These are phyloP conservation scores for Standfussiana lucernea DNA, from an alignment of 2,888 invertebrate genomes.

Conservation along the genomic window DNA sequence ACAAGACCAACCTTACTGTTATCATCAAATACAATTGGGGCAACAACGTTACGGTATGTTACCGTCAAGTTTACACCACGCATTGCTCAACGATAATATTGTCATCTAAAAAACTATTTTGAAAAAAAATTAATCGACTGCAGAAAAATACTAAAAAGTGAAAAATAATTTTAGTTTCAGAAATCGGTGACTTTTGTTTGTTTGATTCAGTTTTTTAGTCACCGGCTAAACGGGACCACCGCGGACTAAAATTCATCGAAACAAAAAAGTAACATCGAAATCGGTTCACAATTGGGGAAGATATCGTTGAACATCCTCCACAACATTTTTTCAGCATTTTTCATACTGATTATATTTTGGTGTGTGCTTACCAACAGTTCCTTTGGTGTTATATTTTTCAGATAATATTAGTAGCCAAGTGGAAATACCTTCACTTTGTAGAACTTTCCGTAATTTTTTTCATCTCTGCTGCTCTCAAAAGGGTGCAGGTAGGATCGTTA, in stretches of 20 bases:
- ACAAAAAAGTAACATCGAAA: too few relatives aligned
- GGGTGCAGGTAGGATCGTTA: neutral
- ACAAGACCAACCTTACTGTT: slow-evolving; percentile 42
- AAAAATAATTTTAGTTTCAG: too few relatives aligned
- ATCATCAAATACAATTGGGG: neutral
- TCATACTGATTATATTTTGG: neutral
- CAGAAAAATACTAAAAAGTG: too few relatives aligned
- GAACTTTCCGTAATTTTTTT: neutral
- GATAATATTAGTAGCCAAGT: neutral
- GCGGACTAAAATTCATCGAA: too few relatives aligned
- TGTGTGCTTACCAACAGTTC: neutral
- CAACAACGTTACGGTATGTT: slow-evolving; percentile 60
- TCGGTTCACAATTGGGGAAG: too few relatives aligned
- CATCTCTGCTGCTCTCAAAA: too few relatives aligned
- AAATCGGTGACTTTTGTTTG: too few relatives aligned
- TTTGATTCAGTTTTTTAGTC: too few relatives aligned
- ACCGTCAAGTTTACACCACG: neutral
- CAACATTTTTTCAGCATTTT: neutral
- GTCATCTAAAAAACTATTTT: too few relatives aligned
- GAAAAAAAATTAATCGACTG: too few relatives aligned
- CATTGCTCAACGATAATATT: neutral
- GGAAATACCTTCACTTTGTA: neutral
- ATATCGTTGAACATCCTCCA: too few relatives aligned
- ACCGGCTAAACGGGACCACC: too few relatives aligned
- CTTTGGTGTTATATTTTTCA: neutral